A percentile compares a stretch with the other conserved stretches of the same genome.
Conservation (phyloP, 2,797 vertebrate species). For the Melanotaenia boesemani region DNA sequence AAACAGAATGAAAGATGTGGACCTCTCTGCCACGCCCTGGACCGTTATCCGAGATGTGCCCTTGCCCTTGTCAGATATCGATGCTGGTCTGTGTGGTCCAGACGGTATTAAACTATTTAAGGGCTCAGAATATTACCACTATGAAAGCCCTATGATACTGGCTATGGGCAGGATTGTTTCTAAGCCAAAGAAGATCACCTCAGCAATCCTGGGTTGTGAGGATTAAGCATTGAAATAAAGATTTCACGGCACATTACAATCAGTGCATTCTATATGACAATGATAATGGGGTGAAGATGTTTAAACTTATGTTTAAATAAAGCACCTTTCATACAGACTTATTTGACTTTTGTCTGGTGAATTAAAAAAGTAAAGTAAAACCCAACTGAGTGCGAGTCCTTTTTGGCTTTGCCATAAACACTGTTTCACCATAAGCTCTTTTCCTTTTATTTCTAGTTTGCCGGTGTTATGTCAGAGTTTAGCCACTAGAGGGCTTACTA, state of each 20-base stretch:
- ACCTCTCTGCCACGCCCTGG: conserved; percentile 81
- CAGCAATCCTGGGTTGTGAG: conserved; percentile 78
- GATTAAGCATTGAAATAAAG: too few relatives aligned
- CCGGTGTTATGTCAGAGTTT: too few relatives aligned
- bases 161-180: conserved; percentile 24
- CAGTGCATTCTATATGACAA: too few relatives aligned
- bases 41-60: neutral
- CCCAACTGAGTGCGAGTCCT: neutral
- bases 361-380: neutral
- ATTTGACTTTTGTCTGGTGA: too few relatives aligned
- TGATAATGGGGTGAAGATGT: too few relatives aligned
- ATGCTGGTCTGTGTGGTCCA: conserved; percentile 79
- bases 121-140: conserved; percentile 78
- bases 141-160: conserved; percentile 62
- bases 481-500: too few relatives aligned
- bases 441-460: too few relatives aligned
- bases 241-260: too few relatives aligned
- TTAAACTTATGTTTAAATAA: too few relatives aligned
- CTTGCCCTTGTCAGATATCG: conserved; percentile 72
- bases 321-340: too few relatives aligned
- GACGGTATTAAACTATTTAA: conserved; percentile 79
- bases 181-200: conserved; percentile 48
- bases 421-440: too few relatives aligned
- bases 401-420: neutral
- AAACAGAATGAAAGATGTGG: conserved; percentile 66